Conservation (phyloP, 2,797 vertebrate genomes). For the Poliocrania exsul region DNA sequence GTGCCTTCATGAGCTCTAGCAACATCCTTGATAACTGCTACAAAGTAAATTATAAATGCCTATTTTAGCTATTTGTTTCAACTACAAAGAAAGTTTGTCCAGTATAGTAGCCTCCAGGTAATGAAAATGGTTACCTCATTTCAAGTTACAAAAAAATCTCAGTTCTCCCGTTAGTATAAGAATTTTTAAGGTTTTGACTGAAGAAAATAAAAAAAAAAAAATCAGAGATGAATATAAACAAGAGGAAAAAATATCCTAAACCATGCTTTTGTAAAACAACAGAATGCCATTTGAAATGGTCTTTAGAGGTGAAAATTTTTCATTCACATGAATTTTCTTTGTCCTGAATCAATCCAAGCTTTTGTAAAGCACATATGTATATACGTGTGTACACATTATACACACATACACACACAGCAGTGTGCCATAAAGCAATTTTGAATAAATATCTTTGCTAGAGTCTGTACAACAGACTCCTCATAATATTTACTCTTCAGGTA, state of each 20-base stretch:
- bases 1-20: constrained; percentile 61
- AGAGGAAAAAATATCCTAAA: background rate
- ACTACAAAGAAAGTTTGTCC: constrained; percentile 23
- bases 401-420: background rate
- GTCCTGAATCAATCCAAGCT: constrained; percentile 66
- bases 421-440: constrained; percentile 61
- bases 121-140: background rate
- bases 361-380: constrained; percentile 48
- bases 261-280: constrained; percentile 62
- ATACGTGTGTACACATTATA: background rate
- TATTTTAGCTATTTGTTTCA: constrained; percentile 16
- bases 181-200: constrained; percentile 43
- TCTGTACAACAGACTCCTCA: constrained; percentile 58
- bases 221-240: constrained; percentile 49
- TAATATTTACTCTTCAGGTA: constrained; percentile 63
- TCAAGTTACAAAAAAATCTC: constrained; percentile 11
- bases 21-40: constrained; percentile 61
- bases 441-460: constrained; percentile 63
- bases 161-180: background rate
- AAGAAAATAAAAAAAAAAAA: background rate
- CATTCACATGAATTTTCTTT: constrained; percentile 58
- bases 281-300: constrained; percentile 64
- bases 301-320: constrained; percentile 58
- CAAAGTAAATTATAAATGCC: background rate
- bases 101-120: constrained; percentile 40